Conservation (phyloP, 2,888 invertebrate genomes). For the Mesoligia furuncula region DNA sequence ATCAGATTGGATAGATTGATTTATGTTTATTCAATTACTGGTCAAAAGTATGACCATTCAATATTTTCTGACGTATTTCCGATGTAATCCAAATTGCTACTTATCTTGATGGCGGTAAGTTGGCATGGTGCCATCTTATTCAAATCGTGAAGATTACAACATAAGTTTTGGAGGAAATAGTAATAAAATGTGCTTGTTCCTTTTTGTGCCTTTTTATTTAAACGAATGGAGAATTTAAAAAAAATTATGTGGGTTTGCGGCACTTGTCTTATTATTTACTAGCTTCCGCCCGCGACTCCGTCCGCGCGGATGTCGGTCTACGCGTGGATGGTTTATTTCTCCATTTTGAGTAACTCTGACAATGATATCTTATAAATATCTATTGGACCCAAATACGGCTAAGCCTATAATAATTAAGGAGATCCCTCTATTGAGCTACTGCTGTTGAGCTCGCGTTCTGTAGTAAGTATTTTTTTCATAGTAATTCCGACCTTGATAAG, state of each 20-base stretch:
- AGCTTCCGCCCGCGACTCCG: too few relatives aligned
- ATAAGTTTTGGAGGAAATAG: conserved; percentile 65
- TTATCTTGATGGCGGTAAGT: conserved; percentile 64
- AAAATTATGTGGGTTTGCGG: conserved; percentile 10
- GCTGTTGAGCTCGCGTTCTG: too few relatives aligned
- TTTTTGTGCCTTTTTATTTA: conserved; percentile 51
- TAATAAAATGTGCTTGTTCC: conserved; percentile 59
- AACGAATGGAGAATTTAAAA: conserved; percentile 23
- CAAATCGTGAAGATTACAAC: conserved; percentile 62
- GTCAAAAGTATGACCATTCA: conserved; percentile 42
- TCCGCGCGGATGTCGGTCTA: too few relatives aligned
- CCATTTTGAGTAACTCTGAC: too few relatives aligned
- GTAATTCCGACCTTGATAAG: too few relatives aligned
- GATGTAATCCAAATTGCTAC: conserved; percentile 57
- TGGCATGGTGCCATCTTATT: conserved; percentile 68
- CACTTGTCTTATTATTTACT: not conserved
- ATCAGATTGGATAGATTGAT: conserved; percentile 53
- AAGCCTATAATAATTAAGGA: too few relatives aligned
- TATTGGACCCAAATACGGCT: too few relatives aligned
- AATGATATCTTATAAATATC: too few relatives aligned
- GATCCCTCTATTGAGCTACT: too few relatives aligned
- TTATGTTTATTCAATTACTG: conserved; percentile 53
- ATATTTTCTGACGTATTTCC: conserved; percentile 52
- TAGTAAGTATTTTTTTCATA: too few relatives aligned
- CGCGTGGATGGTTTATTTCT: too few relatives aligned